These are phyloP conservation scores for Acrocephalus arundinaceus DNA, from an alignment of 2,113 vertebrate genomes.

Conservation along the genomic window DNA sequence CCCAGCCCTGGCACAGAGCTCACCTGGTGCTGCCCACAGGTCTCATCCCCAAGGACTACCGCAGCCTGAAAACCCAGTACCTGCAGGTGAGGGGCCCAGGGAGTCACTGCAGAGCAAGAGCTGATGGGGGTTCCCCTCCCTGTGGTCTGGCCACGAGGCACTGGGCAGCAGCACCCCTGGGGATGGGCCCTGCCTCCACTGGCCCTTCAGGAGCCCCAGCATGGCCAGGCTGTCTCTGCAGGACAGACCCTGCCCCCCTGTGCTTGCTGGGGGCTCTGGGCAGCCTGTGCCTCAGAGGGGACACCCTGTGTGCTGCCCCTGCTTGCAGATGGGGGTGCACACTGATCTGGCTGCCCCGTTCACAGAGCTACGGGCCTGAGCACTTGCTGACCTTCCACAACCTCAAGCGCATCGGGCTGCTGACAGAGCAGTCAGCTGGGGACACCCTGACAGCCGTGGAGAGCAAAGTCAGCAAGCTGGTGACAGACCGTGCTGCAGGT, in stretches of 20 bases:
- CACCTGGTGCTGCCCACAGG: conserved; percentile 70
- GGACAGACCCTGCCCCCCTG: background rate
- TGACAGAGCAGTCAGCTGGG: conserved; percentile 88
- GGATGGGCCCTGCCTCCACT: background rate
- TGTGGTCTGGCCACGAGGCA: rapidly evolving
- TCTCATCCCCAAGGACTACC: conserved; percentile 89
- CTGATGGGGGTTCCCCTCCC: background rate
- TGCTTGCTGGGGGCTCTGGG: background rate
- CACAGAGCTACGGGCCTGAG: conserved; percentile 90
- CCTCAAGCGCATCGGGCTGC: conserved; percentile 83
- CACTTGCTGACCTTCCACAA: conserved; percentile 93
- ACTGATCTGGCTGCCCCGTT: background rate
- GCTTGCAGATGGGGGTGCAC: rapidly evolving
- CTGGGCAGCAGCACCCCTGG: background rate
- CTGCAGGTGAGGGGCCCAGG: conserved; percentile 81
- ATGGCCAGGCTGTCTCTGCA: background rate
- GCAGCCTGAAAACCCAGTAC: conserved; percentile 92
- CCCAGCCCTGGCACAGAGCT: background rate
- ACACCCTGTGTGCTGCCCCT: rapidly evolving
- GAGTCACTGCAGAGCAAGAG: background rate
- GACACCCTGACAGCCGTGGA: conserved; percentile 90
- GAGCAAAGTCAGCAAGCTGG: conserved; percentile 93
- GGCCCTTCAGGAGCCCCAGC: background rate
- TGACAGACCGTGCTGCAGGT: conserved; percentile 92
- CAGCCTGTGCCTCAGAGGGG: background rate